Conservation (phyloP, 2,113 vertebrate genomes). For the Meriones unguiculatus region DNA sequence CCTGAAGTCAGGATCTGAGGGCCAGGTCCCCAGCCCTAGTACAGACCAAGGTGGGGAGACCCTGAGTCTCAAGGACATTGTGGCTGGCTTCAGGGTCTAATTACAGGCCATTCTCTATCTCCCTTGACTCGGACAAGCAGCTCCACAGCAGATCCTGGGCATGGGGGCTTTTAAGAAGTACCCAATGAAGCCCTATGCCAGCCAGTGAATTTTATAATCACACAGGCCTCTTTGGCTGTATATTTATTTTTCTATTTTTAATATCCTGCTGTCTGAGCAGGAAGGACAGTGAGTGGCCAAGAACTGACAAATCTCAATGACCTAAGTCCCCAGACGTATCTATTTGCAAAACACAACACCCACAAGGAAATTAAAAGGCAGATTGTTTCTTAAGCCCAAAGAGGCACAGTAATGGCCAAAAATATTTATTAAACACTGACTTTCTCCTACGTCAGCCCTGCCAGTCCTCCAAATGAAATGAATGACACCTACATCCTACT, state of each 20-base stretch:
- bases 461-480: neutral
- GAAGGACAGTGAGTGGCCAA: neutral
- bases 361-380: neutral
- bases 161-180: neutral
- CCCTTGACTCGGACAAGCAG: neutral
- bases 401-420: neutral
- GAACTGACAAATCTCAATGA: neutral
- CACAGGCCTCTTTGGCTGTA: neutral
- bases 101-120: neutral
- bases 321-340: neutral
- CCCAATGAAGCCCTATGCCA: too few relatives aligned
- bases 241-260: neutral
- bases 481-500: neutral
- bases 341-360: neutral
- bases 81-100: too few relatives aligned
- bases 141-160: neutral
- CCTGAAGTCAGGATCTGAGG: accelerated
- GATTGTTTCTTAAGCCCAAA: neutral
- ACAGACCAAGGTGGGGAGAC: neutral
- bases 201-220: neutral
- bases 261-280: neutral
- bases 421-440: too few relatives aligned
- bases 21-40: neutral
- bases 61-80: neutral
- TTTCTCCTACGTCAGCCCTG: accelerated